Evolutionary conservation across 2,113 vertebrate species (phyloP), one percentile per base, ranked within the genome.

Genomic region (Brienomyrus brachyistius): DNA sequence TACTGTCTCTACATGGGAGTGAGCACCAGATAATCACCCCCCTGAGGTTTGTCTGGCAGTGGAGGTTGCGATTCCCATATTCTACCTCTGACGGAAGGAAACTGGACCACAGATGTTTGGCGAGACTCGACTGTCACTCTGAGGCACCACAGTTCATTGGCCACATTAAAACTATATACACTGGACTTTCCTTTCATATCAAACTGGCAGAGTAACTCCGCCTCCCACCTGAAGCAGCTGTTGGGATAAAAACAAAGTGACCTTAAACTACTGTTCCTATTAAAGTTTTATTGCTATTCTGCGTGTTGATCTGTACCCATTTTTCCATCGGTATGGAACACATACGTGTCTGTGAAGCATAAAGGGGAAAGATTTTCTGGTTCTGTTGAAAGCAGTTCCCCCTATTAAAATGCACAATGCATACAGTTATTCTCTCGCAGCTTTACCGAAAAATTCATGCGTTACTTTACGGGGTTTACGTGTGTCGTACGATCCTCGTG

Each of bases 11-110:
- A 90, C 89, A 88, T 40, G 87, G 91, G 91, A 59, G 87, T 90
- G 91, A 93, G 91, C 91, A 94, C 91, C 94, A 94, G 94, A 94
- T 94, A 94, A 95, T 59, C 88, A 80, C 66, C 52, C 17, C 31
- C 48, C 10, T 10, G 90, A 92, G 90, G 91, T 90, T 89, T 91
- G 92, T 92, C 93, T 80, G 88, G 87, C 85, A 21, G 70, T 77
- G 17, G 66, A 89, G 84, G 91, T 93, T 94, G 90, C 17, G 88
- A 92, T 90, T 35, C 62, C 88, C 70, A 48, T 77, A 87, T 82
- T 92, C 92, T 92, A 40, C 82, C 77, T 91, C 70, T 89, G 84
- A 83, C 51, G 91, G 89, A 92, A 74, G 86, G 90, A 91, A 92
- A 91, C 45, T 92, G 86, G 88, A 59, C 48, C 91, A 91, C 93